Evolutionary conservation across 2,797 vertebrate genomes (phyloP), one percentile per base, ranked within the genome.

Genomic region (Mus caroli): DNA sequence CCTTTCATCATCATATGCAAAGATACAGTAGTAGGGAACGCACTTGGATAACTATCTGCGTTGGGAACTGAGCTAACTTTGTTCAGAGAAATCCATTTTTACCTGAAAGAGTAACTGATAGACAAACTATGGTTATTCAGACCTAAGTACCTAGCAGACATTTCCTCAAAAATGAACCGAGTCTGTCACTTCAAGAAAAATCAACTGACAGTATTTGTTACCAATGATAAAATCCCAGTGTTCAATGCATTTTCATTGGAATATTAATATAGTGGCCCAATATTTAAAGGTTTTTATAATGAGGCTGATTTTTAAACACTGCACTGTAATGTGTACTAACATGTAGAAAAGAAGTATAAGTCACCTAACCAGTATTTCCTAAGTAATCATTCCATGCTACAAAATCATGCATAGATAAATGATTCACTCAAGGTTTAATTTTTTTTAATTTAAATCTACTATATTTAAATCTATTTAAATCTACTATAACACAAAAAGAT

Each of bases 141-240:
- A 87, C 52, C n/a, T 91, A 79, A 62, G 31, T 84, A 88, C 52
- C n/a, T 77, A 54, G n/a, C 28, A 79, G 77, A 78, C 3, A 96
- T 77, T 95, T 95, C 90, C 31, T 78, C 43, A 88, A 95, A 91
- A 93, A 78, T 56, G 40, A 79, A 76, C 54, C 76, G 26, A 88
- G 54, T 26, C 34, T 90, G 46, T 56, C 37, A 88, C 50, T 87
- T 92, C n/a, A 87, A 67, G 3, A 84, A 92, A 91, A 88, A 78
- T 52, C 43, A 91, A 88, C n/a, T 84, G 56, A 75, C 37, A 92
- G 22, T 69, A 92, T 75, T 92, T 84, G 52, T 83, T 89, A 89
- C 26, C 54, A 83, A 85, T 64, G 43, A 85, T 31, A 83, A 92
- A 91, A 79, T 73, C 60, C 22, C 13, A 88, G 54, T 80, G 84